Evolutionary conservation across 2,888 invertebrate species (phyloP).

Genomic region (Pristionchus mayeri): DNA sequence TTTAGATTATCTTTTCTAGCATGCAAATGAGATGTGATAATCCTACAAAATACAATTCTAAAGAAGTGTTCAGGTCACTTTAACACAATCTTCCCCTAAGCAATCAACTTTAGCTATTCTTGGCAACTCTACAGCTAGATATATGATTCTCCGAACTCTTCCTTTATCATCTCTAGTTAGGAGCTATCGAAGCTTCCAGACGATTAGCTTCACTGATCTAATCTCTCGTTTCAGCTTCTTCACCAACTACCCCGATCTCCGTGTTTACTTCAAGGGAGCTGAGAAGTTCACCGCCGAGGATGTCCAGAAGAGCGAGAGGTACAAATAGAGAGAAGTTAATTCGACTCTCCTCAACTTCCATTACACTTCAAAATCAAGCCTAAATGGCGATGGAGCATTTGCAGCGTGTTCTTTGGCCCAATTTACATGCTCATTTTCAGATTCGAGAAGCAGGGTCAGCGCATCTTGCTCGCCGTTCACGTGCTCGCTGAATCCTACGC

Average conservation of each 20-base stretch:
- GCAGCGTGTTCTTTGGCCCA: background rate
- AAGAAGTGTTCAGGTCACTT: too few species aligned
- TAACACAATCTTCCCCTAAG: too few species aligned
- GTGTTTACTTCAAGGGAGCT: conserved; percentile 69
- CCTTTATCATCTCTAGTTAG: too few species aligned
- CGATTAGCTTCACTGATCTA: too few species aligned
- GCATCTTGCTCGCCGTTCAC: conserved; percentile 71
- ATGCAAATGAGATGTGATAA: too few species aligned
- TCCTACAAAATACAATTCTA: too few species aligned
- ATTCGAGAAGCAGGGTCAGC: conserved; percentile 74
- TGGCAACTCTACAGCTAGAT: too few species aligned
- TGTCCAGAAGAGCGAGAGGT: conserved; percentile 67
- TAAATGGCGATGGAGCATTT: background rate
- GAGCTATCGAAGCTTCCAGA: too few species aligned
- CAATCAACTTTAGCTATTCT: too few species aligned
- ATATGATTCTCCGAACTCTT: too few species aligned
- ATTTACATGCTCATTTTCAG: conserved; percentile 44
- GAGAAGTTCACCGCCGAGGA: conserved; percentile 67
- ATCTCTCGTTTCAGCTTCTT: conserved; percentile 66
- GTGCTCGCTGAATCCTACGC: conserved; percentile 65
- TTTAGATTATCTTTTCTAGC: too few species aligned
- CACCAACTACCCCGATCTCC: conserved; percentile 67
- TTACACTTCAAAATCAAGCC: background rate
- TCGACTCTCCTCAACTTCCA: background rate
- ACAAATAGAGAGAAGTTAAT: too few species aligned